Conservation (phyloP, 1,140 invertebrate genomes). For the Dinothrombium tinctorium region DNA sequence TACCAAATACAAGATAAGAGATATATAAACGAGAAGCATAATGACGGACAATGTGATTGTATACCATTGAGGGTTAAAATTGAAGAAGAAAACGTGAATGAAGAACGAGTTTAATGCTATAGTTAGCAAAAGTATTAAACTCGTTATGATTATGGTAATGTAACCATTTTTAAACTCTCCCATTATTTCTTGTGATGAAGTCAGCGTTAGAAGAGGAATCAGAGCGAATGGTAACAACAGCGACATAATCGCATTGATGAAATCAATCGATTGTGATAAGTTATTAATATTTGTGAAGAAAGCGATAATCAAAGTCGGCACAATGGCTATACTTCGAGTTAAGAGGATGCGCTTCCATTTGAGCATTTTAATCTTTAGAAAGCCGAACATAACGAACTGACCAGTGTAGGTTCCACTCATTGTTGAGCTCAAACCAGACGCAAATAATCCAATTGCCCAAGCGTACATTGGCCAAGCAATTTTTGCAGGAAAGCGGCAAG, state of each 20-base stretch:
- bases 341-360: conserved; percentile 67
- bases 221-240: conserved; percentile 59
- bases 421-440: conserved; percentile 31
- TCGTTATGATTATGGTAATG: no score
- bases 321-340: conserved; percentile 61
- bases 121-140: no score
- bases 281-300: conserved; percentile 43
- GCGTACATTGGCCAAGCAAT: conserved; percentile 25
- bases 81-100: no score
- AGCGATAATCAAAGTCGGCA: conserved; percentile 61
- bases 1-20: no score
- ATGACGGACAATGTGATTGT: no score
- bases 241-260: conserved; percentile 71
- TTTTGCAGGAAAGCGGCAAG: conserved; percentile 10
- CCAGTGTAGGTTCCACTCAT: conserved; percentile 31
- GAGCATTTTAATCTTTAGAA: conserved; percentile 63
- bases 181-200: conserved; percentile 53
- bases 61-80: no score
- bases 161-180: no score
- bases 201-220: conserved; percentile 66
- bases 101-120: no score
- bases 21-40: no score
- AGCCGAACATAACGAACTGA: conserved; percentile 41
- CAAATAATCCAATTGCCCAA: conserved; percentile 30
- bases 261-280: conserved; percentile 59